These are phyloP conservation scores for Neogobius melanostomus DNA, from an alignment of 2,113 vertebrate genomes.

Conservation along the genomic window DNA sequence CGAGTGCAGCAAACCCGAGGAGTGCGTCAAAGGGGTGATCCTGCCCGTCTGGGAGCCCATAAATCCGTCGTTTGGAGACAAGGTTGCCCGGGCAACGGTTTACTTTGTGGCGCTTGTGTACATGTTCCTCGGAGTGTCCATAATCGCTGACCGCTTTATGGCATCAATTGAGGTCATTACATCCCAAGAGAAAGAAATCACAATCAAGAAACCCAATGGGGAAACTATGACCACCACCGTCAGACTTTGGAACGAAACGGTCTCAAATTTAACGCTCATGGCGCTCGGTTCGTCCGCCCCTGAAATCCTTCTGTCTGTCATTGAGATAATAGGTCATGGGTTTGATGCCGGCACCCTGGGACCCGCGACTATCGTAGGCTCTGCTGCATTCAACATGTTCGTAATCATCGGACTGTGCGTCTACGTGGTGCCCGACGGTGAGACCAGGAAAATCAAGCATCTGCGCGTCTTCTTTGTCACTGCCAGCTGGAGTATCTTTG, in stretches of 20 bases:
- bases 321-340: constrained; percentile 90
- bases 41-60: constrained; percentile 94
- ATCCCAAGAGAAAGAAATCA: constrained; percentile 97
- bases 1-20: constrained; percentile 81
- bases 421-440: constrained; percentile 94
- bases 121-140: constrained; percentile 98
- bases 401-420: constrained; percentile 97
- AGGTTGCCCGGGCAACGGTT: constrained; percentile 94
- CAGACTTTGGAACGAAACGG: constrained; percentile 97
- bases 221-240: constrained; percentile 96
- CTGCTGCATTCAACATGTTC: constrained; percentile 98
- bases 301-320: constrained; percentile 95
- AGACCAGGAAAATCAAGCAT: constrained; percentile 95
- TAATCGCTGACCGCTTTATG: constrained; percentile 98
- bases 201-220: constrained; percentile 96
- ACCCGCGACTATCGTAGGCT: constrained; percentile 95
- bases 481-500: constrained; percentile 97
- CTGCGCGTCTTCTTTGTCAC: constrained; percentile 97
- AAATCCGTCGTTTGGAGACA: constrained; percentile 95
- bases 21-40: constrained; percentile 86
- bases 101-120: constrained; percentile 98
- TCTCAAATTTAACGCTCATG: constrained; percentile 97
- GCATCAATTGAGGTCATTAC: constrained; percentile 99
- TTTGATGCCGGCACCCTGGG: constrained; percentile 90
- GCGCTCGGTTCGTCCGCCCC: constrained; percentile 95